A percentile compares a stretch with the other conserved stretches of the same genome.
Conservation (phyloP, 2,113 vertebrate genomes). For the Onychorhynchus coronatus region DNA sequence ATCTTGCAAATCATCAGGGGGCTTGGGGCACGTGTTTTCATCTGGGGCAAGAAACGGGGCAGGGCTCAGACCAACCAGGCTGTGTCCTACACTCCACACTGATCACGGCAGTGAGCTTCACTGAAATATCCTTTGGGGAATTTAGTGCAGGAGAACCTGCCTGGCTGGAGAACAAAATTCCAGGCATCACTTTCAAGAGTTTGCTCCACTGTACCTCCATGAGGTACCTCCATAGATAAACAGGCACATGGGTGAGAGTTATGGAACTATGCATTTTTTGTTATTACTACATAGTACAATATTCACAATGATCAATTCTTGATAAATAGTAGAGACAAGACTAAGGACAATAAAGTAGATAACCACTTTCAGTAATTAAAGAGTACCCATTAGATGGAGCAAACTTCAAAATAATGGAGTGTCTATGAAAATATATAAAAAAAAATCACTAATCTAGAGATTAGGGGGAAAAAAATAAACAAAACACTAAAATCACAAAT, state of each 20-base stretch:
- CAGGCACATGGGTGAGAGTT: accelerated
- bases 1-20: accelerated
- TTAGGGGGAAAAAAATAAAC: neutral
- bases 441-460: neutral
- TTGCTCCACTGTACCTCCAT: too few relatives aligned
- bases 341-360: neutral
- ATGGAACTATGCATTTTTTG: neutral
- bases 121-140: accelerated
- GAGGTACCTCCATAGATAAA: neutral
- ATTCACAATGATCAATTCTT: neutral
- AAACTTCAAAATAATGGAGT: neutral
- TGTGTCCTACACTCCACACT: accelerated
- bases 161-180: neutral
- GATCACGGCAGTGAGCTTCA: neutral
- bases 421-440: neutral
- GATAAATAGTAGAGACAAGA: neutral
- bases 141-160: accelerated
- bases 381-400: neutral
- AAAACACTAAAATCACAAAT: too few relatives aligned
- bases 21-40: accelerated
- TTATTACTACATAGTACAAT: neutral
- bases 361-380: neutral
- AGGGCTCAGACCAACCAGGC: accelerated
- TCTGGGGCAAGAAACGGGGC: accelerated
- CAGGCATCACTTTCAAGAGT: neutral